Evolutionary conservation across 1,140 invertebrate species (phyloP).

Genomic region (Drosophila sechellia): DNA sequence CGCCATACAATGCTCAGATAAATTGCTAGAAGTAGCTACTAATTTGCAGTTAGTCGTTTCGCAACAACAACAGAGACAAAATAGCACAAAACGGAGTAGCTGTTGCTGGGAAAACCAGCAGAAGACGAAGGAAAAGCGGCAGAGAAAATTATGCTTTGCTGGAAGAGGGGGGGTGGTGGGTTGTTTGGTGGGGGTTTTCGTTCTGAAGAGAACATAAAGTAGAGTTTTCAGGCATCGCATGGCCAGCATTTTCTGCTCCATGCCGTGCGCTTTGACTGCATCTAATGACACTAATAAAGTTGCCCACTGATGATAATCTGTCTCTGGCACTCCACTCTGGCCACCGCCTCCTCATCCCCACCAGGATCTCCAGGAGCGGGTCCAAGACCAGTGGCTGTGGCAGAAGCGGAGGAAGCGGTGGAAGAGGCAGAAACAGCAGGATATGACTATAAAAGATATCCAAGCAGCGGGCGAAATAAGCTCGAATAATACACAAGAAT

Average conservation of each 20-base stretch:
- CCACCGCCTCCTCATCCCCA: neutral
- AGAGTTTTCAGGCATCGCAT: conserved; percentile 41
- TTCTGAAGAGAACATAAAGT: conserved; percentile 31
- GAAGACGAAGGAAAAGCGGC: conserved; percentile 34
- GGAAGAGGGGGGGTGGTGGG: neutral
- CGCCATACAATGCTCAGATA: conserved; percentile 64
- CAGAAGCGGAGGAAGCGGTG: no score
- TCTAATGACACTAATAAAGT: conserved; percentile 80
- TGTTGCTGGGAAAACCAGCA: conserved; percentile 14
- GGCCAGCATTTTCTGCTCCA: conserved; percentile 58
- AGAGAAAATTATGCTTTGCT: conserved; percentile 7
- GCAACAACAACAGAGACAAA: conserved; percentile 34
- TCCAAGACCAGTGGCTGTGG: neutral
- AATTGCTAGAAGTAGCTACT: conserved; percentile 79
- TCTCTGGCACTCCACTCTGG: conserved; percentile 60
- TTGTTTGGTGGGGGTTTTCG: neutral
- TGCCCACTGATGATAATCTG: conserved; percentile 79
- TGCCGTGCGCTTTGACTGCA: conserved; percentile 77
- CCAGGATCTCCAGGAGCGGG: neutral
- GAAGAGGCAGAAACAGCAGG: conserved; percentile 44
- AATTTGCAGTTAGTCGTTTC: conserved; percentile 77
- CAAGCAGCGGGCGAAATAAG: conserved; percentile 37
- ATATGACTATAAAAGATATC: conserved; percentile 70
- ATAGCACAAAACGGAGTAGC: conserved; percentile 25
- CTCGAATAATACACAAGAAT: conserved; percentile 34